Base-by-base conservation (phyloP, 2,888 invertebrate genomes). In the Drosophila nr. fundita region DNA sequence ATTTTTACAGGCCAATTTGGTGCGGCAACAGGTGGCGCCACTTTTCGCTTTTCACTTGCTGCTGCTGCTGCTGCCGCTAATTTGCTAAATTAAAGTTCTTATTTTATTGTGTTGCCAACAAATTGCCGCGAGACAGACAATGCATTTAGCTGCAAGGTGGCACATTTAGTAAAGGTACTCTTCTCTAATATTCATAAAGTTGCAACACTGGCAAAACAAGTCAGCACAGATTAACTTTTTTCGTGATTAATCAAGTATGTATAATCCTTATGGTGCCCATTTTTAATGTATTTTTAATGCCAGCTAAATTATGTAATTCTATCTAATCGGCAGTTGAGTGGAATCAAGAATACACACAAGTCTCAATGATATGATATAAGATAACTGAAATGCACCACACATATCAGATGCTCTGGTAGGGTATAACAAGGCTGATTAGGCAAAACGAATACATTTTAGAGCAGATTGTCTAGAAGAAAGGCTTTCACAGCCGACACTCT, bases 361-460 rank as follows among this genome's bases (percentile, higher is more conserved):
- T 21, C 13, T 45, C 8, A 15, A 45, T 24, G 15, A 2, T 4
- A n/a, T n/a, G 18, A 40, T 15, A 24, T 24, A 24, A 45, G 11
- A 42, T 40, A 40, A 11, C 10, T 2, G 21, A 24, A 21, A 21
- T 45, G 21, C 11, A 21, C 1, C 6, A 36, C 29, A 49, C 6
- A 30, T 24, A n/a, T 48, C 2, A 15, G n/a, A n/a, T n/a, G 8
- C 15, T 32, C 0, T 29, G 30, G 11, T 15, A 62, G 63, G 18
- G 49, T 34, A 48, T 30, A 40, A 13, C 18, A 21, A 29, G 50
- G n/a, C 27, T 49, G 48, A 50, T 48, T 48, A 79, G 70, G 82
- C 87, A 90, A 90, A 91, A 87, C 86, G 84, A 83, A 90, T 81
- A 84, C 89, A 90, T 90, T 87, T 80, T 76, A 67, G 78, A 52